Percentiles rank a stretch among this genome's conserved stretches.
phyloP scores from a whole-genome alignment of 2,888 invertebrate genomes.

The Heliconius cydno region DNA sequence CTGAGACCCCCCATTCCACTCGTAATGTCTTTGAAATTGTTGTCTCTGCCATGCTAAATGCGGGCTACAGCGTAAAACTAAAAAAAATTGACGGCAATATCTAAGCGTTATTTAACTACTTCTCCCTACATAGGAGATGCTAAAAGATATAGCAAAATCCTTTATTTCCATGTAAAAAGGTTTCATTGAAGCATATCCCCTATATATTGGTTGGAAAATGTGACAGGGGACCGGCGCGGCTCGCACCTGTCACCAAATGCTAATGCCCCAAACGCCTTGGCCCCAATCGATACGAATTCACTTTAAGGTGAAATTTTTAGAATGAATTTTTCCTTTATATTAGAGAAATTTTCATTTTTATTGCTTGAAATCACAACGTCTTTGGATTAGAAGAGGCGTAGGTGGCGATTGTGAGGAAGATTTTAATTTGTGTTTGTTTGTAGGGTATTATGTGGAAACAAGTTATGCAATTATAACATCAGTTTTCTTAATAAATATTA shows the following conservation, averaged over 20 bases:
- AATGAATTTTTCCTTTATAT: slow-evolving; percentile 5
- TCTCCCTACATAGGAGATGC: background rate
- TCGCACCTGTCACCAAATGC: slow-evolving; percentile 76
- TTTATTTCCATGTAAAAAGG: slow-evolving; percentile 30
- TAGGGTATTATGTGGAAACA: background rate
- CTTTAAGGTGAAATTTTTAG: slow-evolving; percentile 26
- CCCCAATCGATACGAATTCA: slow-evolving; percentile 37
- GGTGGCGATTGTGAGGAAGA: background rate
- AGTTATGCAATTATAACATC: background rate
- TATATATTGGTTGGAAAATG: slow-evolving; percentile 32
- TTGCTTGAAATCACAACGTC: slow-evolving; percentile 13
- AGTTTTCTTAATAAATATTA: too few species aligned
- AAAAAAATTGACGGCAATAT: too few species aligned
- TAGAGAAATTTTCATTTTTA: slow-evolving; percentile 18
- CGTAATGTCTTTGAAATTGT: too few species aligned
- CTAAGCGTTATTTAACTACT: background rate
- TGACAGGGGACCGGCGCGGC: slow-evolving; percentile 49
- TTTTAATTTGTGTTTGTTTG: background rate
- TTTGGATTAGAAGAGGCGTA: background rate
- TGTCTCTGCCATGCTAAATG: too few species aligned
- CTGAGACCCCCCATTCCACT: too few species aligned
- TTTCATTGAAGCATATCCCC: slow-evolving; percentile 5
- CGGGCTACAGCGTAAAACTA: too few species aligned
- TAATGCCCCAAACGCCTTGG: slow-evolving; percentile 55
- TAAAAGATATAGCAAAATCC: slow-evolving; percentile 16